A percentile compares a stretch with the other conserved stretches of the same genome.
phyloP scores from a whole-genome alignment of 2,797 vertebrate genomes.

The Buphagus erythrorhynchus region DNA sequence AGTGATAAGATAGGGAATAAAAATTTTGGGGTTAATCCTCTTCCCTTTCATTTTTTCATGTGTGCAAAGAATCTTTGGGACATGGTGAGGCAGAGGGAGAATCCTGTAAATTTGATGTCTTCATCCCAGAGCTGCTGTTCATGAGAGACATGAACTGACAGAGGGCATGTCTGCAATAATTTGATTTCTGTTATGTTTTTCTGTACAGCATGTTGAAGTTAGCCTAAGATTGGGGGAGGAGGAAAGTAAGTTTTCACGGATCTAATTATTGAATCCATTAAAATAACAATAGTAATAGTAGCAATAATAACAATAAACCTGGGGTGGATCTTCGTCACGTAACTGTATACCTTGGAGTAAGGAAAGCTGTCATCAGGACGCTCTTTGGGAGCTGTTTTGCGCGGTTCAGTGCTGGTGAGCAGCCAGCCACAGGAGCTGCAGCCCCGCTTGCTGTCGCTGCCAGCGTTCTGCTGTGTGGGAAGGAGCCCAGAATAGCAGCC shows the following conservation, averaged over 20 bases:
- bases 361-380: not conserved
- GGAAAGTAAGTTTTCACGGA: not conserved
- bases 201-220: not conserved
- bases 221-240: not conserved
- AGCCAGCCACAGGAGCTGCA: not conserved
- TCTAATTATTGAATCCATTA: not conserved
- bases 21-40: not conserved
- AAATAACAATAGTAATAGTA: not conserved
- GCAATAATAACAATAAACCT: not conserved
- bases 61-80: not conserved
- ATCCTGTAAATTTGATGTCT: not conserved
- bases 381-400: not conserved
- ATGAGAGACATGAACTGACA: not conserved
- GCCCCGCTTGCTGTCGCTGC: not conserved
- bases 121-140: not conserved
- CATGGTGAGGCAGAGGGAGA: not conserved
- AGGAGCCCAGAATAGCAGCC: constrained; percentile 21
- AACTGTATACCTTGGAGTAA: not conserved
- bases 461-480: constrained; percentile 17
- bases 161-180: not conserved
- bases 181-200: not conserved
- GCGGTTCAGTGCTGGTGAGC: not conserved
- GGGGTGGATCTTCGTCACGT: rapidly evolving
- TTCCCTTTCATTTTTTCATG: rapidly evolving
- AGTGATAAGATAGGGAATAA: not conserved